These are phyloP conservation scores for Tupaia chinensis DNA, from an alignment of 2,113 vertebrate species.

Conservation along the genomic window DNA sequence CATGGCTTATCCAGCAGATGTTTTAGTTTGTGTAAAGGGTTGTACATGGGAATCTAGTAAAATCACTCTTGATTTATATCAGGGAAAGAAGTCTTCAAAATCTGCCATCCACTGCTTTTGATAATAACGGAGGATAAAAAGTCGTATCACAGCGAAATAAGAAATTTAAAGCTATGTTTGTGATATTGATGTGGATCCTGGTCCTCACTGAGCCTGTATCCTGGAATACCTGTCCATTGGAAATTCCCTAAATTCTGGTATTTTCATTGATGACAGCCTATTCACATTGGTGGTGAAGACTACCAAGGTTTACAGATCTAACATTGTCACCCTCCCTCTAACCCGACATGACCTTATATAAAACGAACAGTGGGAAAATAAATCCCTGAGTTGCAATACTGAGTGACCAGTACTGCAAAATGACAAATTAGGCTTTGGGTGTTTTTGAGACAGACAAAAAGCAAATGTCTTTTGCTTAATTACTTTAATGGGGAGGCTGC, in stretches of 20 bases:
- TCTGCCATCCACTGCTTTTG: neutral
- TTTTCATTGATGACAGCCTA: neutral
- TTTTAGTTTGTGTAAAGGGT: neutral
- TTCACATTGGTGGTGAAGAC: neutral
- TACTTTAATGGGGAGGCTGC: neutral
- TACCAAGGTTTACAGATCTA: neutral
- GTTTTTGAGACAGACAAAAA: neutral
- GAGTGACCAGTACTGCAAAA: neutral
- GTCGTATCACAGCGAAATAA: neutral
- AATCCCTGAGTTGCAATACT: neutral
- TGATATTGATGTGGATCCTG: neutral
- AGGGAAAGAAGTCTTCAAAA: constrained; percentile 29
- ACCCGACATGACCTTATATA: neutral
- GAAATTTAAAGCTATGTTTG: neutral
- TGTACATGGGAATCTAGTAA: neutral
- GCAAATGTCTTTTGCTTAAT: neutral
- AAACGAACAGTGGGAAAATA: neutral
- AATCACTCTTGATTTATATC: neutral
- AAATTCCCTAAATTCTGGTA: neutral
- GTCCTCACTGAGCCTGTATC: neutral
- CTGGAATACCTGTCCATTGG: neutral
- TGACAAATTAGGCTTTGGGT: neutral
- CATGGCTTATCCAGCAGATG: neutral
- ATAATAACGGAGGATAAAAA: constrained; percentile 11
- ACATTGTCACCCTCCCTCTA: neutral